Evolutionary conservation across 2,113 vertebrate species (phyloP), one percentile per base, ranked within the genome.

Genomic region (Chloropsis hardwickii): DNA sequence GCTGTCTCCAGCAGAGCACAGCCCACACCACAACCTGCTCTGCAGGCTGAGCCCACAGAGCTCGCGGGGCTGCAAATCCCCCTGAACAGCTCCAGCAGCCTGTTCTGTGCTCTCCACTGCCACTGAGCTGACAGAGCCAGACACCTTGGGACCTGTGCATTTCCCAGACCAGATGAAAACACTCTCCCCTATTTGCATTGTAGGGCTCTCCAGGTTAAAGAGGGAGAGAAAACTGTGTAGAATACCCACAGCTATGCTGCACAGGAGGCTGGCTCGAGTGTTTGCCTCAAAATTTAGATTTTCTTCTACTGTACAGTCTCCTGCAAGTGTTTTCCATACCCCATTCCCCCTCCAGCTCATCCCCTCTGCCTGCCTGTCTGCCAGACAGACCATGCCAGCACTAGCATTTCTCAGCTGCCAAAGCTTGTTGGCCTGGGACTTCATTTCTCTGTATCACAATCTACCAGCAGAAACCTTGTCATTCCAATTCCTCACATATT

Each of bases 401-500:
- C 33, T 21, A 81, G 80, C 67, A 42, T 72, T 56, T 61, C 86
- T 92, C 67, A 85, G 72, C 70, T 44, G 73, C 86, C 85, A 90
- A 81, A 90, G 57, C 56, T 67, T 21, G 2, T 80, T 83, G 91
- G 93, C 71, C 72, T 82, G 83, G 86, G 82, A 91, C 58, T 95
- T 90, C 81, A 86, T 95, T 96, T 95, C 66, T 92, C 74, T 84
- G 56, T 88, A 95, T 93, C 92, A 86, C 80, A 88, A 61, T 56
- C 72, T 77, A 90, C 94, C 92, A 90, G 85, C 81, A 94, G 78
- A 86, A 96, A 66, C 78, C 90, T 40, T 85, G 81, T 95, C 94
- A 86, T 79, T 84, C 82, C 91, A 86, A 97, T 91, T 96, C 86
- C 88, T 86, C 87, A 94, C 76, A 33, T 83, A 85, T 94, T 92